phyloP scores from a whole-genome alignment of 2,113 vertebrate genomes.

The Syngnathus scovelli region DNA sequence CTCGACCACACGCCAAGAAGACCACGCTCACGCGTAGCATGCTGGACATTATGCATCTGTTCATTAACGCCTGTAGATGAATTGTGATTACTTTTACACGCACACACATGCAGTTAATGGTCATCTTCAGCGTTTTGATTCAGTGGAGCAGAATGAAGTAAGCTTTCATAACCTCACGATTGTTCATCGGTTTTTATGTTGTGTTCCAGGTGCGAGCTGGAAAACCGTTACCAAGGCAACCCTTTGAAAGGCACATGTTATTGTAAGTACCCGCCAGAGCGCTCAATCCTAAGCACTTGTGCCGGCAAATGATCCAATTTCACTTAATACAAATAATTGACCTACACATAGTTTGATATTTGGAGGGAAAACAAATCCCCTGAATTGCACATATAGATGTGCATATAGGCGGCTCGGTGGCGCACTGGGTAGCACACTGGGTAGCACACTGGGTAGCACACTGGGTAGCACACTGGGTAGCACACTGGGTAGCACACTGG shows the following conservation, averaged over 20 bases:
- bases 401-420: too few species aligned
- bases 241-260: conserved; percentile 98
- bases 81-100: conserved; percentile 1
- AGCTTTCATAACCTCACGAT: not conserved
- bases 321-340: not conserved
- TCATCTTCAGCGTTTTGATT: conserved; percentile 1
- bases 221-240: conserved; percentile 97
- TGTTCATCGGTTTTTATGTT: not conserved
- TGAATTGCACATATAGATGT: too few species aligned
- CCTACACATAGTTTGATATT: too few species aligned
- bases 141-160: not conserved
- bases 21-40: not conserved
- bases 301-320: not conserved
- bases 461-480: too few species aligned
- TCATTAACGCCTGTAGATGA: conserved; percentile 21
- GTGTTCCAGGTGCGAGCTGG: conserved; percentile 86
- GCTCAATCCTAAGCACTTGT: not conserved
- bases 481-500: too few species aligned
- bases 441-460: too few species aligned
- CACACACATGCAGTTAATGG: not conserved
- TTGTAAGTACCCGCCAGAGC: conserved; percentile 80
- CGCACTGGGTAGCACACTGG: too few species aligned
- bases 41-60: conserved; percentile 19
- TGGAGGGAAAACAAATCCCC: too few species aligned
- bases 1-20: not conserved